Evolutionary conservation across 92 coral and sea anemone genomes (phyloP).

Genomic region (Pocillopora grandis): DNA sequence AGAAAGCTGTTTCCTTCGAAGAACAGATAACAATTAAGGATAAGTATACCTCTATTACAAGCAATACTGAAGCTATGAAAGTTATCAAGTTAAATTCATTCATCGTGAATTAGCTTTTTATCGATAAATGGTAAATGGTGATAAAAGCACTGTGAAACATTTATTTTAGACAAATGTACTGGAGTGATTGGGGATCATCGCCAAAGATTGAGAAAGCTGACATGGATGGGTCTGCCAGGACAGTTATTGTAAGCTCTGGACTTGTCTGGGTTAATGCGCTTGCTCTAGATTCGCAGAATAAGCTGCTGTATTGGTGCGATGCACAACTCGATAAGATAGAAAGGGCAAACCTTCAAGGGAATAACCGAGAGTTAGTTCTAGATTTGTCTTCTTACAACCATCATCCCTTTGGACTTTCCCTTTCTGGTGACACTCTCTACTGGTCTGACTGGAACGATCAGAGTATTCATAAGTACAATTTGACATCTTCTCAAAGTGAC

Average conservation of each 20-base stretch:
- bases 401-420: constrained; percentile 5
- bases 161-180: constrained; percentile 42
- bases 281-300: constrained; percentile 49
- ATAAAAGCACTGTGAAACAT: not conserved
- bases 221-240: constrained; percentile 62
- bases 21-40: no score
- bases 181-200: constrained; percentile 79
- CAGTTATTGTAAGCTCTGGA: constrained; percentile 48
- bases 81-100: no score
- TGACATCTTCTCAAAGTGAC: not conserved
- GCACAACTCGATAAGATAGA: constrained; percentile 36
- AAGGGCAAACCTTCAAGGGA: constrained; percentile 47
- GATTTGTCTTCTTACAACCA: not conserved
- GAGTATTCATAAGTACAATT: constrained; percentile 42
- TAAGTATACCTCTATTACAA: no score
- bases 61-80: no score
- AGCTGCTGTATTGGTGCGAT: constrained; percentile 69
- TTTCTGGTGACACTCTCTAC: constrained; percentile 24
- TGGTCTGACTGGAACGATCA: constrained; percentile 43
- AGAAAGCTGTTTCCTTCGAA: no score
- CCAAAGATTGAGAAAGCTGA: constrained; percentile 71
- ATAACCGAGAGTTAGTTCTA: constrained; percentile 30
- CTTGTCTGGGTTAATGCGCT: constrained; percentile 77
- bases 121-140: no score
- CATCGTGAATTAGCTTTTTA: no score